Evolutionary conservation across 1,140 invertebrate species (phyloP).

Genomic region (Pantala flavescens): DNA sequence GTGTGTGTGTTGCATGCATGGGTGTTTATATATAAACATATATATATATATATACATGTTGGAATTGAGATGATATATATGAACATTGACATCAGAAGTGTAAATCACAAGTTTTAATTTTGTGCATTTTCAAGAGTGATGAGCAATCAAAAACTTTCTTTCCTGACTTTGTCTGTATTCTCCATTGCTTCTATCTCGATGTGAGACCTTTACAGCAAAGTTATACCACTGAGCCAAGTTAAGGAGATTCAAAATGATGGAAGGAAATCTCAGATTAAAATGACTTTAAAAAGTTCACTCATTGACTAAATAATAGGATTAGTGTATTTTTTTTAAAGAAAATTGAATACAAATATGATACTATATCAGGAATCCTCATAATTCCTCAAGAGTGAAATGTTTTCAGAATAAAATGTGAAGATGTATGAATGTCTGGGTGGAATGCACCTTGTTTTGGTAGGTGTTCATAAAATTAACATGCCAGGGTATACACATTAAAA

Average conservation of each 20-base stretch:
- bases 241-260: too few species aligned
- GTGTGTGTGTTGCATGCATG: too few species aligned
- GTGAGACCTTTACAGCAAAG: background rate
- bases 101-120: background rate
- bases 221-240: too few species aligned
- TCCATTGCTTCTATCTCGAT: background rate
- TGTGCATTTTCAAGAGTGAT: background rate
- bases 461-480: background rate
- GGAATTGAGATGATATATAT: background rate
- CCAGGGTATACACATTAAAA: background rate
- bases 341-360: background rate
- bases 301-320: background rate
- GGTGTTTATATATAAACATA: background rate
- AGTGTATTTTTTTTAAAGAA: conserved; percentile 5
- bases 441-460: background rate
- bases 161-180: background rate
- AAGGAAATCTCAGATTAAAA: too few species aligned
- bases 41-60: background rate
- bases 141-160: background rate
- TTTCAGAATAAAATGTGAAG: background rate
- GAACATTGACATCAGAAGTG: background rate
- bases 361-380: background rate
- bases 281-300: background rate
- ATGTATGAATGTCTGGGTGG: background rate
- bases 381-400: background rate